Evolutionary conservation across 2,113 vertebrate species (phyloP).

Genomic region (Hydrochoerus hydrochaeris): DNA sequence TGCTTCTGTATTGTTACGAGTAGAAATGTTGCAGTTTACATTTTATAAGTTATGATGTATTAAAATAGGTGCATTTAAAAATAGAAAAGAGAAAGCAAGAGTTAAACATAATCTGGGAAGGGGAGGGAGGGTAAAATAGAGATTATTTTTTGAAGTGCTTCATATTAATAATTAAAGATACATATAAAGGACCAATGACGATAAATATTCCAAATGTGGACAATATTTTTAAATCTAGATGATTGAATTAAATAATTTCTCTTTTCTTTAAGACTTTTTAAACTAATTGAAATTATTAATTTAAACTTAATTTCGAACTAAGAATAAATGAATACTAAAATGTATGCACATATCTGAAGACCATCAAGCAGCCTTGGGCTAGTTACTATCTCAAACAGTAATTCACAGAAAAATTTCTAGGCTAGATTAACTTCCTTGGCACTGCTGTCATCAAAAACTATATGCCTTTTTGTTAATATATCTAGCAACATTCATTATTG

Average conservation of each 20-base stretch:
- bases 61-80: not conserved
- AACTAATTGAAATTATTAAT: too few relatives aligned
- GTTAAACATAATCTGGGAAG: not conserved
- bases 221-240: not conserved
- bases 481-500: slow-evolving; percentile 9
- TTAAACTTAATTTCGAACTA: not conserved
- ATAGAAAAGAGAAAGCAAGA: not conserved
- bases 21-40: not conserved
- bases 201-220: not conserved
- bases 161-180: not conserved
- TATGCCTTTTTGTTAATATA: not conserved
- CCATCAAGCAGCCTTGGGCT: not conserved
- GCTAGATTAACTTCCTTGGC: not conserved
- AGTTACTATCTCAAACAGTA: not conserved
- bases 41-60: not conserved
- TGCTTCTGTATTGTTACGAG: not conserved
- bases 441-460: not conserved
- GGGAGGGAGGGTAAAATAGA: not conserved
- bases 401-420: not conserved
- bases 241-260: not conserved
- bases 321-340: not conserved
- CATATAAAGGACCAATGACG: not conserved
- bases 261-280: not conserved
- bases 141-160: not conserved
- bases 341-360: not conserved